Evolutionary conservation across 2,797 vertebrate species (phyloP), one percentile per base, ranked within the genome.

Genomic region (Sebastes oblongus): DNA sequence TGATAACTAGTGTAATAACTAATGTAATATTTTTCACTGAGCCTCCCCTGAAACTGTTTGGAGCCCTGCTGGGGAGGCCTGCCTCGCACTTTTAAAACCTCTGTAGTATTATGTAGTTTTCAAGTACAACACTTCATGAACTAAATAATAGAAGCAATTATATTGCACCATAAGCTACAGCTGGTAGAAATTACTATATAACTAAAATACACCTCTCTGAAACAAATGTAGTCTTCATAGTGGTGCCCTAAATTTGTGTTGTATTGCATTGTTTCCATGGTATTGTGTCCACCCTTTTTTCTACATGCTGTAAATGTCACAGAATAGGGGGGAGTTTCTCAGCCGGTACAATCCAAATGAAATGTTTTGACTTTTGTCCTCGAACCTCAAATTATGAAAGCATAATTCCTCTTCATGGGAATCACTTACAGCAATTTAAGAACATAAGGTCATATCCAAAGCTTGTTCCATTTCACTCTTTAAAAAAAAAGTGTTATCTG

Each of bases 391-490:
- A 20, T 25, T 34, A 55, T 80, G 10, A 66, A 80, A 65, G 69
- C 58, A 76, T 75, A 72, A 80, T 64, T 55, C 12, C 7, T 72
- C 18, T 77, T 71, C 25, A 78, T 8, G 18, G 46, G 66, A 81
- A 77, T 68, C 66, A 75, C 42, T 79, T 60, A 66, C 0, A 81
- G 73, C 72, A 46, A 58, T 74, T 83, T 66, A 62, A 75, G 10
- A 71, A 46, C 62, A 62, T 24, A 34, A 80, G 56, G 69, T 74
- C 61, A 80, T 29, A 71, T 66, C 25, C 13, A 16, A 55, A 55
- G 46, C 36, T 72, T 62, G 39, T 75, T 72, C 8, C 3, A 56
- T 72, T 68, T 77, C 50, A 34, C 55, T 55, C 14, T 55, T 73
- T 29, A 52, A 66, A 75, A 50, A 72, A 75, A 64, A 4, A 14